Evolutionary conservation across 2,888 invertebrate genomes (phyloP).

Genomic region (Stenolophus ochropezus): DNA sequence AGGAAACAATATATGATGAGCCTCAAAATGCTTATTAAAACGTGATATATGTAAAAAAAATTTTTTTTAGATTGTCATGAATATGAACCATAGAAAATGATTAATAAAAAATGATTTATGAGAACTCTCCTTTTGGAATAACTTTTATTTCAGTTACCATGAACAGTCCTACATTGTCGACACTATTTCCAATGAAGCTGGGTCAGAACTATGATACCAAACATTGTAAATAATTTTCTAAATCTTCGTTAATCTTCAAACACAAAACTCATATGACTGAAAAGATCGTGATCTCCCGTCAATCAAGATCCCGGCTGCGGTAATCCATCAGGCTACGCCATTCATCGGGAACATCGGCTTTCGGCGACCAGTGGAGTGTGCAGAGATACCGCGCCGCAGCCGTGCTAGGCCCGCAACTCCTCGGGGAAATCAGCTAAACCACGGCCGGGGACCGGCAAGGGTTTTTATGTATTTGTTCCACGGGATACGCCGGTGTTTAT

Average conservation of each 20-base stretch:
- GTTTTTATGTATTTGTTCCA: constrained; percentile 30
- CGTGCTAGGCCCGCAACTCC: constrained; percentile 64
- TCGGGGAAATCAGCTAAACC: constrained; percentile 72
- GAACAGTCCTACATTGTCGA: too few relatives aligned
- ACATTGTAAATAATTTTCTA: background rate
- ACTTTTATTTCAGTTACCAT: too few relatives aligned
- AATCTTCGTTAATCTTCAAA: constrained; percentile 2
- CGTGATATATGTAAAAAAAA: too few relatives aligned
- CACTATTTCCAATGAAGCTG: too few relatives aligned
- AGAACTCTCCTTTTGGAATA: too few relatives aligned
- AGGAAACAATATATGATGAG: too few relatives aligned
- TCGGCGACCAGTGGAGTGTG: constrained; percentile 73
- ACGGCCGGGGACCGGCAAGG: constrained; percentile 47
- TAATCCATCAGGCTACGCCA: constrained; percentile 70
- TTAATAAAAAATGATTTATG: too few relatives aligned
- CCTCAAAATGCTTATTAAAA: too few relatives aligned
- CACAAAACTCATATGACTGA: background rate
- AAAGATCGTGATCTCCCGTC: constrained; percentile 10
- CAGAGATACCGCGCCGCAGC: constrained; percentile 68
- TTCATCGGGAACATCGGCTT: constrained; percentile 69
- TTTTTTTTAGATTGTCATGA: too few relatives aligned
- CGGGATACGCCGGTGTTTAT: constrained; percentile 10
- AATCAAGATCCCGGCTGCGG: constrained; percentile 14
- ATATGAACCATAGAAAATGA: too few relatives aligned
- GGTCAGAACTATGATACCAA: background rate